Evolutionary conservation across 2,888 invertebrate genomes (phyloP).

Genomic region (Mamestra brassicae): DNA sequence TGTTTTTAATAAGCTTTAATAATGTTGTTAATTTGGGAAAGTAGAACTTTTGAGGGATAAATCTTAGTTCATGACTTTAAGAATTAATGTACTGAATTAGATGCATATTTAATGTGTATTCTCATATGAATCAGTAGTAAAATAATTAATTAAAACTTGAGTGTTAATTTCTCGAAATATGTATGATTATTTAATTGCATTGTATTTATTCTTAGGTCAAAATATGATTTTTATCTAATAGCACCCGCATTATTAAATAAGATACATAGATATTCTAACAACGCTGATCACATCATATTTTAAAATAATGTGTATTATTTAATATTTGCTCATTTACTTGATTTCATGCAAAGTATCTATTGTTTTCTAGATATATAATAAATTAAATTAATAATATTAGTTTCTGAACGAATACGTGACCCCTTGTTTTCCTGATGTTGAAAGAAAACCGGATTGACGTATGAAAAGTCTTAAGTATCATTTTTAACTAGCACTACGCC

Average conservation of each 20-base stretch:
- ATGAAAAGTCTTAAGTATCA: no score
- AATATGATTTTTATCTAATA: background rate
- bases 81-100: background rate
- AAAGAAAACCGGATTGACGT: no score
- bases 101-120: background rate
- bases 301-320: background rate
- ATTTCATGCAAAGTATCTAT: background rate
- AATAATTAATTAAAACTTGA: background rate
- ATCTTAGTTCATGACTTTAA: background rate
- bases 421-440: background rate
- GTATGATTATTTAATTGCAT: background rate
- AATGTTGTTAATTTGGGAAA: no score
- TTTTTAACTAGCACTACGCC: no score
- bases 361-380: conserved; percentile 3
- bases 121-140: background rate
- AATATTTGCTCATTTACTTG: background rate
- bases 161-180: background rate
- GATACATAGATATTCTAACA: background rate
- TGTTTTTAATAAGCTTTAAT: background rate
- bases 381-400: background rate
- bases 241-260: background rate
- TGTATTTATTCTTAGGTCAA: background rate
- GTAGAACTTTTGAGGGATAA: no score
- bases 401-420: no score
- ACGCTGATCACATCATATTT: background rate